phyloP scores from a whole-genome alignment of 2,888 invertebrate species.

The Cephus spinipes region DNA sequence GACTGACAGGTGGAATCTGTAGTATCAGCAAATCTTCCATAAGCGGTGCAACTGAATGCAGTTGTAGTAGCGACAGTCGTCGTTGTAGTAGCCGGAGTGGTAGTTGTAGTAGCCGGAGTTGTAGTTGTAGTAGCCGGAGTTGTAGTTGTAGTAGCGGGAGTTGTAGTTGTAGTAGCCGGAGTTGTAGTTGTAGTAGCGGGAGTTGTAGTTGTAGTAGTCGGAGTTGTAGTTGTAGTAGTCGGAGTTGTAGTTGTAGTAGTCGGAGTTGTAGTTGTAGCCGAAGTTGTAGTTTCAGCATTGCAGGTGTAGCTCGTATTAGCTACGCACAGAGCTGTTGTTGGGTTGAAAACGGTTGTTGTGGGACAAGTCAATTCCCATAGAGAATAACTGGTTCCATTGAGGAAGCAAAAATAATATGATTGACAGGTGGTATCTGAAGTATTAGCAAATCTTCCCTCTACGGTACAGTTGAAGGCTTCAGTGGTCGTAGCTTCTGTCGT shows the following conservation, averaged over 20 bases:
- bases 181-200: neutral
- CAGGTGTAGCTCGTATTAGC: neutral
- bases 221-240: neutral
- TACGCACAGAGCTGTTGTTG: conserved; percentile 10
- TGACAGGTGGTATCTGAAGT: conserved; percentile 27
- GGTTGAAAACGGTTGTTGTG: conserved; percentile 16
- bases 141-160: neutral
- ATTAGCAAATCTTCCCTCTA: conserved; percentile 27
- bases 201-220: neutral
- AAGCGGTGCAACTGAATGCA: conserved; percentile 15
- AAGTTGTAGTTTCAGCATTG: neutral
- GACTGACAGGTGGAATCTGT: conserved; percentile 26
- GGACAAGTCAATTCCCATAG: conserved; percentile 7
- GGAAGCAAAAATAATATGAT: conserved; percentile 31
- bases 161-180: neutral
- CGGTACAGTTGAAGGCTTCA: conserved; percentile 18
- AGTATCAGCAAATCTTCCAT: conserved; percentile 28
- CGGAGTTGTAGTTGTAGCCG: too few relatives aligned
- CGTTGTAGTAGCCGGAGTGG: neutral
- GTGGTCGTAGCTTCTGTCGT: conserved; percentile 8
- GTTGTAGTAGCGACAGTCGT: conserved; percentile 14
- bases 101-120: neutral
- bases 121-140: neutral
- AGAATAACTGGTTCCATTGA: neutral
- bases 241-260: neutral